These are phyloP conservation scores for Borostomias antarcticus DNA, from an alignment of 2,797 vertebrate species.

Conservation along the genomic window DNA sequence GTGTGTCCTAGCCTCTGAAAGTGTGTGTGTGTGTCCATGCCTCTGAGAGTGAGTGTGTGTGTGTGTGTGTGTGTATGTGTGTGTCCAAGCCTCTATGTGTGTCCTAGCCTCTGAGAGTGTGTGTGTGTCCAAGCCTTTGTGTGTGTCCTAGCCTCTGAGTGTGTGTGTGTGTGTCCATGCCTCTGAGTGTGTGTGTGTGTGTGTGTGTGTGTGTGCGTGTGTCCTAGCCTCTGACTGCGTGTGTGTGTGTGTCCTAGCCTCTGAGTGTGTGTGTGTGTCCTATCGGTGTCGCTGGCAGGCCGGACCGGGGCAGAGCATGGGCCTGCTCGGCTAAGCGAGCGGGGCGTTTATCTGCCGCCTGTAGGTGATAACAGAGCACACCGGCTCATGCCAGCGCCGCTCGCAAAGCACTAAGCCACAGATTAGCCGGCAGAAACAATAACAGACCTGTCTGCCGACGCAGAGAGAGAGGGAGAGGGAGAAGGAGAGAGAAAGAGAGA, in stretches of 20 bases:
- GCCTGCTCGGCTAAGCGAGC: constrained; percentile 46
- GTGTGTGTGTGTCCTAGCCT: not conserved
- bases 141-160: not conserved
- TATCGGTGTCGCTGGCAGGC: not conserved
- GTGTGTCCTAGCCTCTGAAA: too few species aligned
- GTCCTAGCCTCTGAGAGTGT: not conserved
- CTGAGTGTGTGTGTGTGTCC: not conserved
- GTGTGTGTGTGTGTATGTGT: not conserved
- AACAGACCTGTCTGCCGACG: constrained; percentile 77
- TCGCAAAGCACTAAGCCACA: constrained; percentile 76
- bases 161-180: constrained; percentile 14
- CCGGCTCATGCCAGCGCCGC: constrained; percentile 69
- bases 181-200: constrained; percentile 17
- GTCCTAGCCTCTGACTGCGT: not conserved
- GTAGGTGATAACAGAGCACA: constrained; percentile 76
- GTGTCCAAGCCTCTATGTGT: not conserved
- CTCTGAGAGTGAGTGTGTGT: too few species aligned
- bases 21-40: too few species aligned
- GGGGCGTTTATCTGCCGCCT: constrained; percentile 76
- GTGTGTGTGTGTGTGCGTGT: constrained; percentile 21
- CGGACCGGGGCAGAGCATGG: not conserved
- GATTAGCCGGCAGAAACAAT: constrained; percentile 81
- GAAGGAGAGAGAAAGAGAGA: not conserved
- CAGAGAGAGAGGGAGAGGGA: constrained; percentile 29
- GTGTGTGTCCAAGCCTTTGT: not conserved